These are phyloP conservation scores for Tachuris rubrigastra DNA, from an alignment of 2,113 vertebrate species.

Conservation along the genomic window DNA sequence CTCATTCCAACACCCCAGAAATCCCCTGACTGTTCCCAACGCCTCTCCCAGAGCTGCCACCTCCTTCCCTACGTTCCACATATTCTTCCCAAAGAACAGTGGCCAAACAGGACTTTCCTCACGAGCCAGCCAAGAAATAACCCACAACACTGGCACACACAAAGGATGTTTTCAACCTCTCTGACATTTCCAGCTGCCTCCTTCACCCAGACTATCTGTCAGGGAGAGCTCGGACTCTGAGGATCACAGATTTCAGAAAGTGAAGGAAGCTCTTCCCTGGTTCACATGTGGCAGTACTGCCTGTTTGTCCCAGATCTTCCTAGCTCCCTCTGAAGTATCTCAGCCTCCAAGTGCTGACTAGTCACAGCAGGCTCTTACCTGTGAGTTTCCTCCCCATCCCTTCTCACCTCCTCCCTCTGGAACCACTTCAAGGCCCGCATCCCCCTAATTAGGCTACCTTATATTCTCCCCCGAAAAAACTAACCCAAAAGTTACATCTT, in stretches of 20 bases:
- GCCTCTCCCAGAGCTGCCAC: background rate
- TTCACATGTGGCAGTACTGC: background rate
- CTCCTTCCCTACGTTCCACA: background rate
- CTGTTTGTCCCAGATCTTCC: background rate
- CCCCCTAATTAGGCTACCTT: background rate
- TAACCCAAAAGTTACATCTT: background rate
- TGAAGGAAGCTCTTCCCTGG: background rate
- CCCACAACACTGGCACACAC: background rate
- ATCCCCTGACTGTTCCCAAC: background rate
- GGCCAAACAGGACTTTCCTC: slow-evolving; percentile 23
- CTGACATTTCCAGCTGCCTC: slow-evolving; percentile 6
- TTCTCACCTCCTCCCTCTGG: background rate
- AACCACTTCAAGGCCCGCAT: background rate
- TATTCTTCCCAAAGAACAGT: background rate
- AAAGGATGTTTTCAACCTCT: slow-evolving; percentile 14
- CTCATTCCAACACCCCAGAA: background rate
- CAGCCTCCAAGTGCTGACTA: background rate
- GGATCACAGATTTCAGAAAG: background rate
- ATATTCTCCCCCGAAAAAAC: background rate
- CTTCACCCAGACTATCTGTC: background rate
- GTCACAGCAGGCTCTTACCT: background rate
- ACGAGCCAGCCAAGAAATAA: background rate
- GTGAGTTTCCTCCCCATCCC: background rate
- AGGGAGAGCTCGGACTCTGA: background rate
- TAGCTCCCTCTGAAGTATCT: background rate